These are phyloP conservation scores for Acrocephalus arundinaceus DNA, from an alignment of 2,113 vertebrate species.

Conservation along the genomic window DNA sequence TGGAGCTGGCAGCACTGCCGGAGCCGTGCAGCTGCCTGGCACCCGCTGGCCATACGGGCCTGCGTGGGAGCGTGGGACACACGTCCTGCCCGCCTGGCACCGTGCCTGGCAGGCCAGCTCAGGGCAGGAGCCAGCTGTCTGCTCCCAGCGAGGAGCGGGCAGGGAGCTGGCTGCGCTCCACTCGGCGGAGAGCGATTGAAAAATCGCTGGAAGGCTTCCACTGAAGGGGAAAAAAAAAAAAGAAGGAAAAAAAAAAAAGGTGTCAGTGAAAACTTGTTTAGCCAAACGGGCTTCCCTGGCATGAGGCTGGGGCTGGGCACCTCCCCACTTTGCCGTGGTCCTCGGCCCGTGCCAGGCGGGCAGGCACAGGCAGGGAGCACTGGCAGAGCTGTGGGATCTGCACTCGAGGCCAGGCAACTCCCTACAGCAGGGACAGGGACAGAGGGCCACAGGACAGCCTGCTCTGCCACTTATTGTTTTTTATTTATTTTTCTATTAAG, in stretches of 20 bases:
- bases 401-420: neutral
- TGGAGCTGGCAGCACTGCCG: neutral
- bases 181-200: neutral
- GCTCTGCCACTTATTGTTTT: neutral
- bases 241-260: neutral
- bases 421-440: neutral
- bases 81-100: neutral
- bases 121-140: slow-evolving; percentile 20
- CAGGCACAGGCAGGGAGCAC: neutral
- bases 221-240: neutral
- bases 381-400: neutral
- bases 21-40: neutral
- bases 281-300: slow-evolving; percentile 19
- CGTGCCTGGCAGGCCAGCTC: neutral
- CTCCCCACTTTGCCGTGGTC: neutral
- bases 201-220: slow-evolving; percentile 6
- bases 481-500: neutral
- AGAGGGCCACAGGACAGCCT: neutral
- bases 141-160: neutral
- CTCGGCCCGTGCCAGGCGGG: neutral
- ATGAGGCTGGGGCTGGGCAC: neutral
- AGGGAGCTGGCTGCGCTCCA: neutral
- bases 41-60: accelerated
- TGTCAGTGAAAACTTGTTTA: slow-evolving; percentile 31
- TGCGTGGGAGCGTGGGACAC: neutral